A percentile compares a stretch with the other conserved stretches of the same genome.
Evolutionary conservation across 2,888 invertebrate genomes (phyloP).

Genomic region (Bellardia pandia): DNA sequence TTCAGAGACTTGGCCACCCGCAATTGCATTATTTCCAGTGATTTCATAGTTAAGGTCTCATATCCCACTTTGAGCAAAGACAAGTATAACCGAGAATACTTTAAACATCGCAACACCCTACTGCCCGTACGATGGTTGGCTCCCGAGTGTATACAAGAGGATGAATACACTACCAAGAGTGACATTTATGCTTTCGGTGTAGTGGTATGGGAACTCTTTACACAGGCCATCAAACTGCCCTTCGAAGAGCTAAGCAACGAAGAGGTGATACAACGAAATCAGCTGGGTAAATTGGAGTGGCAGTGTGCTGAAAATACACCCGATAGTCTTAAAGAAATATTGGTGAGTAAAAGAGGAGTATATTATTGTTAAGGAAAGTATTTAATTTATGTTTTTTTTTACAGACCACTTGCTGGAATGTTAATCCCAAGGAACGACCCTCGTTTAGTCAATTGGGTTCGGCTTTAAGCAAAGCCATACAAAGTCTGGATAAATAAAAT

Average conservation of each 20-base stretch:
- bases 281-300: slow-evolving; percentile 88
- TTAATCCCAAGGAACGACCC: slow-evolving; percentile 83
- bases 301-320: slow-evolving; percentile 88
- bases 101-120: slow-evolving; percentile 92
- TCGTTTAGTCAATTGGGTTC: slow-evolving; percentile 84
- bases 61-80: slow-evolving; percentile 91
- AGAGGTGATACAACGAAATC: slow-evolving; percentile 81
- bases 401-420: slow-evolving; percentile 82
- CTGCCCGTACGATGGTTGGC: slow-evolving; percentile 96
- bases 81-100: slow-evolving; percentile 95
- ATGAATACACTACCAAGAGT: slow-evolving; percentile 95
- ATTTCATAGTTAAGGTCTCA: slow-evolving; percentile 92
- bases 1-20: slow-evolving; percentile 93
- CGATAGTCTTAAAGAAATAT: slow-evolving; percentile 86
- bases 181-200: slow-evolving; percentile 97
- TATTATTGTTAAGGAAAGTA: not conserved
- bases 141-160: slow-evolving; percentile 94
- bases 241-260: slow-evolving; percentile 85
- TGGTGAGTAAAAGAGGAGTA: slow-evolving; percentile 82
- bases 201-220: slow-evolving; percentile 95
- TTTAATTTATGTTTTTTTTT: slow-evolving; percentile 34
- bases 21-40: slow-evolving; percentile 94
- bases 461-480: slow-evolving; percentile 83
- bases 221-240: slow-evolving; percentile 91
- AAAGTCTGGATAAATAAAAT: slow-evolving; percentile 75